Percentiles rank a stretch among this genome's conserved stretches.
Evolutionary conservation across 2,113 vertebrate genomes (phyloP).

Genomic region (Prinia subflava): DNA sequence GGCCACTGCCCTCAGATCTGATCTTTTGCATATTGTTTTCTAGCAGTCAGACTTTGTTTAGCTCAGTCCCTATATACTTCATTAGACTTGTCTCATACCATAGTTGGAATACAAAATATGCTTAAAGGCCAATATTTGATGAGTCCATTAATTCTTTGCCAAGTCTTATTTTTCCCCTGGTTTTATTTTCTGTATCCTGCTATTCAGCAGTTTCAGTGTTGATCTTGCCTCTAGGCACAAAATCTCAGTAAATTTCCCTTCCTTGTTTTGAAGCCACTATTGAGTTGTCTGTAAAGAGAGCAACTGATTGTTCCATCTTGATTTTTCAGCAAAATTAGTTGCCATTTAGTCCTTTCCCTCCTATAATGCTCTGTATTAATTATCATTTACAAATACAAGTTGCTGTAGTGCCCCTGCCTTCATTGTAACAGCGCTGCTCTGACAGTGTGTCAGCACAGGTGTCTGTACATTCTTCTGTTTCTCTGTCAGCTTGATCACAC

Average conservation of each 20-base stretch:
- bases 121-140: not conserved
- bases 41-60: not conserved
- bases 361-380: not conserved
- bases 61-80: not conserved
- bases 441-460: not conserved
- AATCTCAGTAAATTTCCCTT: not conserved
- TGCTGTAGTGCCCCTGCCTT: not conserved
- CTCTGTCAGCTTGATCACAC: not conserved
- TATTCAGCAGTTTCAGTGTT: not conserved
- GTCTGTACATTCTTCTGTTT: not conserved
- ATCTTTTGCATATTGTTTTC: not conserved
- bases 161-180: not conserved
- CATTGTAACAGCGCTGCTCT: not conserved
- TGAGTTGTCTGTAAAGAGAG: not conserved
- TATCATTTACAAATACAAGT: not conserved
- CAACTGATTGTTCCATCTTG: not conserved
- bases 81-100: not conserved
- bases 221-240: not conserved
- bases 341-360: not conserved
- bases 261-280: not conserved
- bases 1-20: not conserved
- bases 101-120: not conserved
- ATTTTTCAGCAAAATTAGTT: not conserved
- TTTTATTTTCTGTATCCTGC: not conserved
- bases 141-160: not conserved